These are phyloP conservation scores for Sphecodes monilicornis DNA, from an alignment of 2,888 invertebrate genomes.

Conservation along the genomic window DNA sequence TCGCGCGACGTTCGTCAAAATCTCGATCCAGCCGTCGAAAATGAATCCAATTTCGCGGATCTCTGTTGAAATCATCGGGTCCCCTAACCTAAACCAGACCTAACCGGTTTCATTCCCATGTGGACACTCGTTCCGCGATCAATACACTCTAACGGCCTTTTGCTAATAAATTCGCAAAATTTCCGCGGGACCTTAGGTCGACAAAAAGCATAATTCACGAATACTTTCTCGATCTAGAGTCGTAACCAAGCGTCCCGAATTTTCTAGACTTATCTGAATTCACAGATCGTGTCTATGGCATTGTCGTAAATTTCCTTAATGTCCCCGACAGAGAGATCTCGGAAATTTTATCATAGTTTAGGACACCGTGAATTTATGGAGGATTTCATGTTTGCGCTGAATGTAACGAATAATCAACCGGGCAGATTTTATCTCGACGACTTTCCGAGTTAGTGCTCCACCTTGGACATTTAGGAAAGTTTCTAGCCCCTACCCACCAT, in stretches of 20 bases:
- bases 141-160: background rate
- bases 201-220: background rate
- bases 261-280: background rate
- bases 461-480: background rate
- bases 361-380: background rate
- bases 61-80: background rate
- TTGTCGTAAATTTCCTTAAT: background rate
- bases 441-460: background rate
- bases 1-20: conserved; percentile 52
- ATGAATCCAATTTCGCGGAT: background rate
- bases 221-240: background rate
- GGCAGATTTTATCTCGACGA: background rate
- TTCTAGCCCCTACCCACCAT: background rate
- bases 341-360: background rate
- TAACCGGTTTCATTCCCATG: background rate
- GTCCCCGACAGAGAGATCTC: background rate
- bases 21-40: conserved; percentile 1
- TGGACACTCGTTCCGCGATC: background rate
- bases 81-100: background rate
- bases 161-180: background rate
- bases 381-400: background rate
- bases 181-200: background rate
- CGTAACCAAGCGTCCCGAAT: background rate
- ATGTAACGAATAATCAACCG: background rate
- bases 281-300: background rate